phyloP scores from a whole-genome alignment of 2,113 vertebrate genomes.

The Aptenodytes patagonicus region DNA sequence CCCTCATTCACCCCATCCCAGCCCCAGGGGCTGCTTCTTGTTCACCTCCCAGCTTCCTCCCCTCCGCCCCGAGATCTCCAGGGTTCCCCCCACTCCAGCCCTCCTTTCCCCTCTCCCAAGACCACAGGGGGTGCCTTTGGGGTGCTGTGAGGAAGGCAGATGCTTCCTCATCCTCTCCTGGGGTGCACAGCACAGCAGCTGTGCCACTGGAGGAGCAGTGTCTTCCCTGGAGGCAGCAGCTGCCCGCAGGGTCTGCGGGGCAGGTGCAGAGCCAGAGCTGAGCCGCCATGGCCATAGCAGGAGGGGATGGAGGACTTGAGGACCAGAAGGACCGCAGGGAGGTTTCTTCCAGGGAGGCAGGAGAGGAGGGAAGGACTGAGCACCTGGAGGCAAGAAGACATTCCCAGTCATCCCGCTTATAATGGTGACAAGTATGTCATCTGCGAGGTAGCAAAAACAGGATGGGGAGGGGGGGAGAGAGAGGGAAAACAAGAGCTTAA shows the following conservation, averaged over 20 bases:
- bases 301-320: background rate
- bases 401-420: background rate
- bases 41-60: fast-evolving
- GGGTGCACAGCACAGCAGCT: background rate
- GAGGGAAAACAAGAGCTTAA: background rate
- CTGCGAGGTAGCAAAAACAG: background rate
- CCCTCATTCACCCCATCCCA: background rate
- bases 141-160: background rate
- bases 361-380: background rate
- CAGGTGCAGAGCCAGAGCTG: fast-evolving
- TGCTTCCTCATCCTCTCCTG: background rate
- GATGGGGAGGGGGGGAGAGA: background rate
- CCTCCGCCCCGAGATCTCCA: background rate
- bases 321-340: background rate
- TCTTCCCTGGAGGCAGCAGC: background rate
- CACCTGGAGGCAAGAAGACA: background rate
- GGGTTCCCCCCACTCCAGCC: background rate
- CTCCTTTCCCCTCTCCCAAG: background rate
- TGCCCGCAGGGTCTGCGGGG: fast-evolving
- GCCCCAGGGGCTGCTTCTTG: background rate
- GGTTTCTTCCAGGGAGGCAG: background rate
- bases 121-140: fast-evolving
- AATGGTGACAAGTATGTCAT: background rate
- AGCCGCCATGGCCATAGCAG: fast-evolving
- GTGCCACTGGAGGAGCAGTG: fast-evolving